Base-by-base conservation (phyloP, 2,797 vertebrate genomes). In the Rhyacichthys aspro region DNA sequence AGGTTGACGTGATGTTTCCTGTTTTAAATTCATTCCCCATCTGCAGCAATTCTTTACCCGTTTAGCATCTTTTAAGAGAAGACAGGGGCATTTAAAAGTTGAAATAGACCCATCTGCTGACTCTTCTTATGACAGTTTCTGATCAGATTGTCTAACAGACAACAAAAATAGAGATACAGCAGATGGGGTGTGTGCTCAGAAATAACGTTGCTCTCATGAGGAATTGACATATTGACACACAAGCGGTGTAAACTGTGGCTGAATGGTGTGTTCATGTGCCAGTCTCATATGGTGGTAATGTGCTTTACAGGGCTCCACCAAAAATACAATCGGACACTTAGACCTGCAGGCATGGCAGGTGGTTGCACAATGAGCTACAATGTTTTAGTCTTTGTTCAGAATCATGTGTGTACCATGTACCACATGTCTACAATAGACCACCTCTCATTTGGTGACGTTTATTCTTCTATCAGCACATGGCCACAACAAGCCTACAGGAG, bases 261-360 rank as follows among this genome's bases (percentile, higher is more conserved):
- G 44, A 46, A 64, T 18, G 10, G 33, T 52, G 69, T 8, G 3
- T 55, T 38, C 58, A 58, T 48, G 66, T 48, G 63, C 14, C 59
- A 43, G 39, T 57, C 56, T 48, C 74, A 77, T 72, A 49, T 80
- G 75, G 78, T 59, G 79, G 78, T 58, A 72, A 72, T 47, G 70
- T 87, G 82, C 78, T 86, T 86, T 84, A 82, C 72, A 67, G 70
- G 34, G 79, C 67, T 86, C 82, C 76, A 77, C 70, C 84, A 54
- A 76, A 79, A 86, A 76, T 71, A 70, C 77, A 60, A 68, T 67
- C 83, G 59, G 63, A 83, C 78, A 76, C 61, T 75, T 54, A 62
- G 39, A 16, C 60, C 61, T 62, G 57, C 33, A 59, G 52, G 48
- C 19, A 54, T 68, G 65, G 73, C 62, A 77, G 72, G 64, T 74